A percentile compares a stretch with the other conserved stretches of the same genome.
Evolutionary conservation across 1,140 invertebrate genomes (phyloP).

Genomic region (Bombus ignitus): DNA sequence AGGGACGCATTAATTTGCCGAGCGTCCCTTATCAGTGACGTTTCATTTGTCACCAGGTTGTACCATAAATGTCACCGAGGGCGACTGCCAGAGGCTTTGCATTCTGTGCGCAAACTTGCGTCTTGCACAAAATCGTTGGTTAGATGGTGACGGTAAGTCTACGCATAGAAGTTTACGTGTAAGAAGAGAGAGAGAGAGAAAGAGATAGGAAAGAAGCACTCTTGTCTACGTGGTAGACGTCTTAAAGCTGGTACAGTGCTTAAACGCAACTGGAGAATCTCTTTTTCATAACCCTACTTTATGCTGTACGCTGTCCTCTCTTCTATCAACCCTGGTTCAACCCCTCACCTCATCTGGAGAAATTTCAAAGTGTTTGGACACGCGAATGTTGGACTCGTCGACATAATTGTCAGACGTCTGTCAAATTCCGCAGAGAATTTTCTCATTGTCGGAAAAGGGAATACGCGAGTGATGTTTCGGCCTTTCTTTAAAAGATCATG

Average conservation of each 20-base stretch:
- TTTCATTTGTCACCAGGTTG: constrained; percentile 78
- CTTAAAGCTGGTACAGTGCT: constrained; percentile 69
- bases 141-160: constrained; percentile 54
- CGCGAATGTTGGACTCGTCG: neutral
- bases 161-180: constrained; percentile 64
- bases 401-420: neutral
- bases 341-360: neutral
- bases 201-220: constrained; percentile 8
- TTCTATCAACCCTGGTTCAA: neutral
- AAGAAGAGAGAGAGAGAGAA: constrained; percentile 36
- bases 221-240: constrained; percentile 45
- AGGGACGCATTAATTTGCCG: constrained; percentile 71
- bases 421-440: neutral
- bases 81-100: constrained; percentile 55
- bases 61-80: constrained; percentile 75
- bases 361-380: constrained; percentile 26
- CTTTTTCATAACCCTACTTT: constrained; percentile 30
- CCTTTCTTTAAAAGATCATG: neutral
- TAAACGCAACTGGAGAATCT: constrained; percentile 69
- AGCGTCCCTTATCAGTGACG: constrained; percentile 76
- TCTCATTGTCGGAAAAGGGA: neutral
- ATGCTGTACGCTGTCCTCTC: neutral
- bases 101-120: constrained; percentile 61
- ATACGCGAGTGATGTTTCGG: neutral
- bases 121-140: constrained; percentile 57